Base-by-base conservation (phyloP, 2,113 vertebrate genomes). In the Anolis sagrei region DNA sequence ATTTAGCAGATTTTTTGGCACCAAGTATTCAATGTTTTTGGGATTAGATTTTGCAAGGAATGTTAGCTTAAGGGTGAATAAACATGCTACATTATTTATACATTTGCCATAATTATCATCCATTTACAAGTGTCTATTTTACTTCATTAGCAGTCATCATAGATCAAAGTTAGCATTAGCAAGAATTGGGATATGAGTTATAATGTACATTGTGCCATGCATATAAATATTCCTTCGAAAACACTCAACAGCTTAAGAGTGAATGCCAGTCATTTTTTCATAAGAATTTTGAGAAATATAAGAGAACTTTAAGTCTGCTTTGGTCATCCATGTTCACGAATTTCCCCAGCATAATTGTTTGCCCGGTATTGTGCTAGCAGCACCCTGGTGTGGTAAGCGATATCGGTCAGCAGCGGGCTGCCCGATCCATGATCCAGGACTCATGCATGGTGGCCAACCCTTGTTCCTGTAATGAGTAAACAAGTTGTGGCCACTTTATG, bases 61-160 rank as follows among this genome's bases (percentile, higher is more conserved):
- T 80, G 32, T 2, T 14, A 54, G 70, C 32, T 51, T 68, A 29
- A 66, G 23, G 27, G 27, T 54, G n/a, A 84, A 66, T 54, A 84
- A 84, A 78, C 19, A 36, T 27, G 44, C 19, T 81, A 70, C 29
- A 81, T 81, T 81, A 81, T 81, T 51, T 70, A 81, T n/a, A 51
- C 54, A 66, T 34, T 70, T 25, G 25, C 4, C 19, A 9, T 10
- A 70, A 54, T 70, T 81, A 72, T 21, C 19, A 81, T 51, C 49
- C 48, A 81, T 70, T 81, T 81, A 70, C 44, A 54, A 77, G 51
- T 54, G 34, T 78, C 32, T 23, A 7, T 21, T 25, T 54, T 34
- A 10, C 32, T 76, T 58, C 75, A 11, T 84, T 54, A 84, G 75
- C 48, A 69, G 62, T 34, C 48, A 54, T 29, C 29, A 13, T 77